Conservation (phyloP, 2,888 invertebrate species). For the Gibbula magus region DNA sequence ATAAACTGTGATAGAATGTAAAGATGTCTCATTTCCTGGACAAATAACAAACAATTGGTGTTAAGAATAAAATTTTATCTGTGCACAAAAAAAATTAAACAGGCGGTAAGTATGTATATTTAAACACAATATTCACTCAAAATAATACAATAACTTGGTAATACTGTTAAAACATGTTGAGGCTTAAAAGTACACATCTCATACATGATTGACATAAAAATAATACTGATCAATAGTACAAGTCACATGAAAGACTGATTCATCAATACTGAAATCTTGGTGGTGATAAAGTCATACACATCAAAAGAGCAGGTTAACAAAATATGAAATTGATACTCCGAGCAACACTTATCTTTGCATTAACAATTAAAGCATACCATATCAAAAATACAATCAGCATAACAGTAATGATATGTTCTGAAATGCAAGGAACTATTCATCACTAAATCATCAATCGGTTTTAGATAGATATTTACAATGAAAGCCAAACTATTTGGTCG, state of each 20-base stretch:
- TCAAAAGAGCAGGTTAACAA: not conserved
- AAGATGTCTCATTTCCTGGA: no score
- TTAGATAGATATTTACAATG: no score
- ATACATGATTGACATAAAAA: not conserved
- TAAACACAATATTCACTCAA: conserved; percentile 16
- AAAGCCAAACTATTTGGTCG: no score
- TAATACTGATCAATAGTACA: not conserved
- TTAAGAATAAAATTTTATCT: not conserved
- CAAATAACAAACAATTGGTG: no score
- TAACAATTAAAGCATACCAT: no score
- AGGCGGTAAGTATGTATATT: conserved; percentile 17
- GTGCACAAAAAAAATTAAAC: not conserved
- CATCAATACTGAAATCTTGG: not conserved
- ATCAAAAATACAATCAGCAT: no score
- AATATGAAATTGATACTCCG: no score
- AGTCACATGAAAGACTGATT: not conserved
- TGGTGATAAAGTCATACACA: not conserved
- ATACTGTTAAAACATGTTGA: not conserved
- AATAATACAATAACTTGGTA: not conserved
- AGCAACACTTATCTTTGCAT: no score
- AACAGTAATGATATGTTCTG: no score
- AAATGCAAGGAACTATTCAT: no score
- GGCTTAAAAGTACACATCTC: not conserved
- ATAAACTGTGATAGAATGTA: no score
- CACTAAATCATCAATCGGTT: no score